Base-by-base conservation (phyloP, 2,113 vertebrate species). In the Rostratula benghalensis region DNA sequence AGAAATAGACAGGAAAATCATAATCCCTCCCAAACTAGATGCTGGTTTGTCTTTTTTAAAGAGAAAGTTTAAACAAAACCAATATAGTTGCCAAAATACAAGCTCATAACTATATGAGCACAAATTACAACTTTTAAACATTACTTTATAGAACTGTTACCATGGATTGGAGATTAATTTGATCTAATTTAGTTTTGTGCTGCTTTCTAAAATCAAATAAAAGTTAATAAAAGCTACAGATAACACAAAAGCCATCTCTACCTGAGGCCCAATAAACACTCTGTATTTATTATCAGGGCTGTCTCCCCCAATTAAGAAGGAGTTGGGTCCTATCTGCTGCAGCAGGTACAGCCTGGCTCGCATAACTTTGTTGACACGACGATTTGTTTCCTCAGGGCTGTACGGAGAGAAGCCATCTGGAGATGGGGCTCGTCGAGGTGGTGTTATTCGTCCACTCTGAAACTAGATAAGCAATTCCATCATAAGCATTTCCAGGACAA, bases 251-350 rank as follows among this genome's bases (percentile, higher is more conserved):
- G 27, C 4, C 3, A 27, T 45, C 28, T 74, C 63, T 95, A 99
- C 98, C 98, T 99, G 98, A 88, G 98, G 98, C 35, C 98, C 98
- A 78, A 99, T 99, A 70, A 99, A 99, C 46, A 99, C 98, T 22
- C 98, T 97, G 91, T 98, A 99, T 89, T 99, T 99, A 78, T 99
- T 99, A 96, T 99, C 98, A 7, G 98, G 98, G 90, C 98, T 98
- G 91, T 99, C 98, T 75, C 98, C 98, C 63, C 98, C 98, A 69
- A 99, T 99, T 68, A 99, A 95, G 93, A 99, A 99, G 16, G 98
- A 99, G 92, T 99, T 99, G 45, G 98, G 98, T 89, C 98, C 98
- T 83, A 99, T 99, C 39, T 99, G 98, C 95, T 99, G 98, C 65
- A 99, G 96, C 61, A 99, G 87, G 94, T 99, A 99, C 45, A 99